Base-by-base conservation (phyloP, 2,888 invertebrate genomes). In the Sarcophaga subvicina region DNA sequence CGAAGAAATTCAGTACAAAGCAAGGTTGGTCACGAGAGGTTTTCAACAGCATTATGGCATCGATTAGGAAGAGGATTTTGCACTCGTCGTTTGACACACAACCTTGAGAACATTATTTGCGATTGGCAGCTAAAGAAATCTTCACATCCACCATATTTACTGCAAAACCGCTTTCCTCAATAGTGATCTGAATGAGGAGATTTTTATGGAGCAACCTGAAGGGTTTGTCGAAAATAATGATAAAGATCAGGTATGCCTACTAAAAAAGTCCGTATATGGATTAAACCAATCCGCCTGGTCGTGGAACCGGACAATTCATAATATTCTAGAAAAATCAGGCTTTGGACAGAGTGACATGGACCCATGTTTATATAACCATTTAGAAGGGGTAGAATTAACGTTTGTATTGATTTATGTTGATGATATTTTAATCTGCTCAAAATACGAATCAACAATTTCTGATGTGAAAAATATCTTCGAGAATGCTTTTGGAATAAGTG, bases 21-120 rank as follows among this genome's bases (percentile, higher is more conserved):
- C 83, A 6, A 49, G 60, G 14, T 47, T 83, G n/a, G 75, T 70
- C 12, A 76, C 81, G 4, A 17, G 37, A 75, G 69, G 81, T 6
- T 81, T 69, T 11, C 8, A n/a, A 4, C 62, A 81, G 62, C 8
- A 75, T 49, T 81, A 69, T 22, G 81, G 67, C 2, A 25, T 75
- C 4, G 75, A 81, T 47, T 73, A 73, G 12, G 25, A 67, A 20
- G 45, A 80, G 49, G 25, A 63, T 14, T 79, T 79, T 59, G 62
- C 71, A 22, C 70, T 70, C 3, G 63, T 79, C 17, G 79, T 76
- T 20, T 66, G 54, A 64, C 64, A 76, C 20, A 76, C 76, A 14
- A 62, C 63, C 20, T 25, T 66, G 11, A 27, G 73, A 22, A 10
- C 47, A 49, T 49, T 70, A 45, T 70, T 70, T 22, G 49, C 70